A percentile compares a stretch with the other conserved stretches of the same genome.
These are phyloP conservation scores for Brachionus rotundiformis DNA, from an alignment of 1,140 invertebrate species.

Conservation along the genomic window DNA sequence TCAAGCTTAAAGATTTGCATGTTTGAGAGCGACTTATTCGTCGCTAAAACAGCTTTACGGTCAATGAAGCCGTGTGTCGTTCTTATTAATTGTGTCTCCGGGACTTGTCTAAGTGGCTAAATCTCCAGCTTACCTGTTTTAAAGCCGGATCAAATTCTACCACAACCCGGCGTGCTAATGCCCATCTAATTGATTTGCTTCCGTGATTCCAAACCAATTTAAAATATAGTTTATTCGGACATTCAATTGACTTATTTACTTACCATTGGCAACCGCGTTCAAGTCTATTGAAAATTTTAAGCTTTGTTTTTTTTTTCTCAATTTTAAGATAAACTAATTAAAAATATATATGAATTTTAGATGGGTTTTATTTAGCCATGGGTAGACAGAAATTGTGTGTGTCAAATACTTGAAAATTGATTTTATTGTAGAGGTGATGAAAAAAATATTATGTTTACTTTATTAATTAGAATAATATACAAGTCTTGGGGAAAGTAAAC, in stretches of 20 bases:
- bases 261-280: neutral
- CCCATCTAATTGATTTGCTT: conserved; percentile 7
- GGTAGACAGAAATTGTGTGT: neutral
- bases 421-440: neutral
- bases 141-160: conserved; percentile 1
- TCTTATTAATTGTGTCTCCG: conserved; percentile 37
- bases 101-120: conserved; percentile 49
- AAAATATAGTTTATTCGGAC: neutral
- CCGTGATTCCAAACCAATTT: neutral
- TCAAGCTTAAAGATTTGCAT: conserved; percentile 3
- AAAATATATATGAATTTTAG: conserved; percentile 17
- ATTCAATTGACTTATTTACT: neutral
- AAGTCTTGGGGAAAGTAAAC: neutral
- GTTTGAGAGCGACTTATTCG: neutral
- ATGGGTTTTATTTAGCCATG: neutral
- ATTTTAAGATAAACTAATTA: conserved; percentile 39
- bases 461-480: conserved; percentile 20
- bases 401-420: conserved; percentile 34
- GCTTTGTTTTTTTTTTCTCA: conserved; percentile 15
- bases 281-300: neutral
- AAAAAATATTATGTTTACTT: conserved; percentile 29
- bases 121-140: conserved; percentile 39
- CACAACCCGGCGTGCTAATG: neutral
- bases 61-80: conserved; percentile 45
- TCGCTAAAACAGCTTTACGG: conserved; percentile 3